Evolutionary conservation across 2,113 vertebrate genomes (phyloP).

Genomic region (Speoplatyrhinus poulsoni): DNA sequence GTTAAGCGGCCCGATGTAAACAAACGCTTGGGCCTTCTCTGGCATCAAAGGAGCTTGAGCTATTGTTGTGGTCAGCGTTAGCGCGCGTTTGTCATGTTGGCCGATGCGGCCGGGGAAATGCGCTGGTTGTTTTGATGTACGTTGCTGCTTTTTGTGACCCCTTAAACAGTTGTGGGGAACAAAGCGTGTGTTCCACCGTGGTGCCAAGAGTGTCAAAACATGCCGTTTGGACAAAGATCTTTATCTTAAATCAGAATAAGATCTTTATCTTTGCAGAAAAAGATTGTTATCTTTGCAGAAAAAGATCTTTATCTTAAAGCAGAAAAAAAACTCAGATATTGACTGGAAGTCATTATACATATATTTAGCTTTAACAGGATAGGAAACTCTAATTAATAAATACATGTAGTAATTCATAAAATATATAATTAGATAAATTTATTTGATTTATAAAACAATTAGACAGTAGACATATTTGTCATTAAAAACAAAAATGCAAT

Average conservation of each 20-base stretch:
- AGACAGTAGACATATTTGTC: background rate
- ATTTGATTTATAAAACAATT: background rate
- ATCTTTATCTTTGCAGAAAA: too few relatives aligned
- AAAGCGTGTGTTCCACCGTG: slow-evolving; percentile 61
- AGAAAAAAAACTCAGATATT: background rate
- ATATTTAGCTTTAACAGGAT: background rate
- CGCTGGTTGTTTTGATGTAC: slow-evolving; percentile 71
- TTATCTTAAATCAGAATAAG: slow-evolving; percentile 31
- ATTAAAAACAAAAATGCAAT: slow-evolving; percentile 34
- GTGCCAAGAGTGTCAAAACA: slow-evolving; percentile 74
- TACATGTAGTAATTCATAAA: background rate
- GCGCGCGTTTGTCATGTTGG: slow-evolving; percentile 70
- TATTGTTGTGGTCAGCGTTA: slow-evolving; percentile 76
- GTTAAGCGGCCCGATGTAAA: slow-evolving; percentile 58
- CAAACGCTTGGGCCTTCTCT: slow-evolving; percentile 61
- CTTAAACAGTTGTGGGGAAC: slow-evolving; percentile 61
- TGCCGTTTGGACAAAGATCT: slow-evolving; percentile 47
- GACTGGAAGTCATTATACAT: background rate
- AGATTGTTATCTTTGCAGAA: too few relatives aligned
- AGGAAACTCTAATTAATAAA: background rate
- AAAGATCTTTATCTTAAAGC: slow-evolving; percentile 38
- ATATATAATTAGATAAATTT: too few relatives aligned
- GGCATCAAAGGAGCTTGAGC: slow-evolving; percentile 60
- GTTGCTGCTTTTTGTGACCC: slow-evolving; percentile 65
- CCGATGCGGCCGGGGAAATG: slow-evolving; percentile 52